phyloP scores from a whole-genome alignment of 2,888 invertebrate species.

The Galerucella pusilla region DNA sequence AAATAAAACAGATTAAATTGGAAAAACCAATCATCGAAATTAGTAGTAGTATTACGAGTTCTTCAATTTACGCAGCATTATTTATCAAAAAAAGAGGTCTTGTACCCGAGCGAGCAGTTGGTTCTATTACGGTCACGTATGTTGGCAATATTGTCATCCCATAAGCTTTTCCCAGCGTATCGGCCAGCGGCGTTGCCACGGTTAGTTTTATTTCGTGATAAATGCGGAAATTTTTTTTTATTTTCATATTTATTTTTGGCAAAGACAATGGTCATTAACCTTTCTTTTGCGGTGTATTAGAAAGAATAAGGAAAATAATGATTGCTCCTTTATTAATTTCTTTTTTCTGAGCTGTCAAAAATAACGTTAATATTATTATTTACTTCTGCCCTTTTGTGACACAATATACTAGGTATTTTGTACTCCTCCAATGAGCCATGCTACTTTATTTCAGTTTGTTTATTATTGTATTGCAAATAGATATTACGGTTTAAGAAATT shows the following conservation, averaged over 20 bases:
- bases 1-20: not conserved
- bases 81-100: not conserved
- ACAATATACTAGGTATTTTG: too few relatives aligned
- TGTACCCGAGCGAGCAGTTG: not conserved
- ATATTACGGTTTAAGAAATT: too few relatives aligned
- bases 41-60: not conserved
- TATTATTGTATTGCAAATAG: too few relatives aligned
- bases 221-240: not conserved
- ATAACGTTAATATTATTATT: too few relatives aligned
- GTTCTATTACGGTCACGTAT: constrained; percentile 11
- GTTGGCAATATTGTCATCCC: constrained; percentile 16
- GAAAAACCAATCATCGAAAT: not conserved
- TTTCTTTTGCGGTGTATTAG: not conserved
- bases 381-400: too few relatives aligned
- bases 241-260: not conserved
- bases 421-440: too few relatives aligned
- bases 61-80: not conserved
- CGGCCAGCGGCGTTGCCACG: not conserved
- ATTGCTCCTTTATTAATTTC: too few relatives aligned
- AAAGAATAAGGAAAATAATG: too few relatives aligned
- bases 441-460: too few relatives aligned
- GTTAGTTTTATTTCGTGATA: not conserved
- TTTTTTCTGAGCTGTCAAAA: too few relatives aligned
- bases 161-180: not conserved
- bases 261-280: not conserved